Conservation (phyloP, 2,797 vertebrate genomes). For the Taeniopygia guttata region DNA sequence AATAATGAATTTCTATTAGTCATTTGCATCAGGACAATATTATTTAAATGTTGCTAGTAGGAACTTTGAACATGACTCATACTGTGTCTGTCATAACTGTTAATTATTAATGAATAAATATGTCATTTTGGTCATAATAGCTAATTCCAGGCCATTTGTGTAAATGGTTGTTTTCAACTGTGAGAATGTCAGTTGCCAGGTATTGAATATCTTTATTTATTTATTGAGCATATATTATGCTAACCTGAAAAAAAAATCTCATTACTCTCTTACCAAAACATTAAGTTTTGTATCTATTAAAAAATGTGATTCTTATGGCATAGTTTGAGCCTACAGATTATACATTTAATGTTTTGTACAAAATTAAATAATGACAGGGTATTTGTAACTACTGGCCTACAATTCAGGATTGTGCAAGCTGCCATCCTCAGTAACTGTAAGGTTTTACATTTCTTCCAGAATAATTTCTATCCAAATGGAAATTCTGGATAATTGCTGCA, state of each 20-base stretch:
- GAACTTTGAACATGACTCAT: not conserved
- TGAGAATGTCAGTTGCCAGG: not conserved
- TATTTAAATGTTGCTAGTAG: not conserved
- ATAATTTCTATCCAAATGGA: not conserved
- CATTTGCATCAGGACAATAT: not conserved
- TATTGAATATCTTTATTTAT: not conserved
- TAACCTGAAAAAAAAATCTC: slow-evolving; percentile 16
- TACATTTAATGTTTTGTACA: not conserved
- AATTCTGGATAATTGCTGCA: not conserved
- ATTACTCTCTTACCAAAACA: not conserved
- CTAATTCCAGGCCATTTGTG: not conserved
- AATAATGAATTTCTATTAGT: not conserved
- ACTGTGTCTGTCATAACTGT: not conserved
- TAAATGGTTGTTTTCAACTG: slow-evolving; percentile 1
- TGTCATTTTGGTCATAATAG: not conserved
- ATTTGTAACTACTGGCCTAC: not conserved
- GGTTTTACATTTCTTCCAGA: not conserved
- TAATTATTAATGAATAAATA: slow-evolving; percentile 51
- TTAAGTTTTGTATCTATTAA: not conserved
- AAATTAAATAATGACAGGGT: not conserved
- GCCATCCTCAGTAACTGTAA: not conserved
- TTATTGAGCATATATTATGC: not conserved
- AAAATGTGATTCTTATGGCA: not conserved
- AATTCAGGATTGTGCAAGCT: not conserved
- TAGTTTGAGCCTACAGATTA: not conserved